These are phyloP conservation scores for Notoglanidium macrostoma DNA, from an alignment of 2,797 vertebrate species.

Conservation along the genomic window DNA sequence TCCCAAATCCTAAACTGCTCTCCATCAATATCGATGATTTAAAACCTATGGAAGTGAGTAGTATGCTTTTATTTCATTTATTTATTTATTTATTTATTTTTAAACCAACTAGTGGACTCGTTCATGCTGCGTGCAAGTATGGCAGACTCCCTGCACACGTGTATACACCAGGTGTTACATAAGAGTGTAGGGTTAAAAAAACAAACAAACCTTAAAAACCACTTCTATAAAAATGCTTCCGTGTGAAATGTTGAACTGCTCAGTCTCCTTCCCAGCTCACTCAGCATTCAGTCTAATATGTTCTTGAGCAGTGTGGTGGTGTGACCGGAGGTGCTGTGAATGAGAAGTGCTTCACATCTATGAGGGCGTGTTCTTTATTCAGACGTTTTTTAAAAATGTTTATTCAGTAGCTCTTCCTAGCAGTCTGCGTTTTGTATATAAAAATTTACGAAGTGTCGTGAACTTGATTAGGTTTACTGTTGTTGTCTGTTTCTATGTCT, in stretches of 20 bases:
- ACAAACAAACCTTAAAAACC: neutral
- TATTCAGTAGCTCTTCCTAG: neutral
- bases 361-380: too few relatives aligned
- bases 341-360: neutral
- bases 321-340: neutral
- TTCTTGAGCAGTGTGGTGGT: neutral
- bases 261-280: neutral
- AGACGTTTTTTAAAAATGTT: neutral
- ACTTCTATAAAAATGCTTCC: neutral
- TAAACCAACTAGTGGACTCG: neutral
- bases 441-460: neutral
- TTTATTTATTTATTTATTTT: too few relatives aligned
- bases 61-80: neutral
- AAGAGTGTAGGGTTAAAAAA: neutral
- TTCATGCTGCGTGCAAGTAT: neutral
- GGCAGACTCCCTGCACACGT: neutral
- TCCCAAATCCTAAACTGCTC: neutral
- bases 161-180: neutral
- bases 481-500: slow-evolving; percentile 28
- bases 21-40: neutral
- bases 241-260: neutral
- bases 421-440: neutral
- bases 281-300: neutral
- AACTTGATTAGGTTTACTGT: neutral
- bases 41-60: neutral